Evolutionary conservation across 2,888 invertebrate species (phyloP), one percentile per base, ranked within the genome.

Genomic region (Marasmarcha lunaedactyla): DNA sequence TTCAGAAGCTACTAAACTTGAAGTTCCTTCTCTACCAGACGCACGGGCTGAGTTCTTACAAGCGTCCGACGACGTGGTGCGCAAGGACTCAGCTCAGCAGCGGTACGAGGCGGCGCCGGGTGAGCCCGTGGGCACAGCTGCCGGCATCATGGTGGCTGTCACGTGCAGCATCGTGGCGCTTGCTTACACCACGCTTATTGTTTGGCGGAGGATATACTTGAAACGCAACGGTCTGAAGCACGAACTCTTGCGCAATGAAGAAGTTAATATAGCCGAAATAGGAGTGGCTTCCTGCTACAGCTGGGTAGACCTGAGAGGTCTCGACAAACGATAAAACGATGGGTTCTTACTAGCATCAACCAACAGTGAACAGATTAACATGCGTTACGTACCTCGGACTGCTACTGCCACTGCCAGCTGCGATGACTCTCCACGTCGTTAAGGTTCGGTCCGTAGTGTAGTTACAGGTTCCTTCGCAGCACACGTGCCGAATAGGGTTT

Each of bases 171-270:
- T 83, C 46, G 73, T 81, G 4, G 65, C 66, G 44, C 47, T 77
- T 46, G 77, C 76, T 1, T 83, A 83, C 59, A 65, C 68, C 10
- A 61, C 65, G 0, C 72, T 83, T 41, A 60, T 83, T 34, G 68
- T 79, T 2, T 83, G 78, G 79, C 64, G 78, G 48, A 57, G 74
- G 52, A 70, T 76, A 61, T 79, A 79, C 50, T 48, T 83, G 81
- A 74, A 77, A 53, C 63, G 70, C 47, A 72, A 81, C 51, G 81
- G 81, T 13, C 57, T 81, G 15, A 83, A 83, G 51, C 83, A 83
- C 47, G 79, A 81, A 46, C 59, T 81, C 39, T 53, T 83, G 42
- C 59, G 74, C 46, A 81, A 81, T 44, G 83, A 83, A 52, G 81
- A 83, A 53, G 81, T 79, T 46, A 63, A 63, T 41, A 56, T 78